Conservation (phyloP, 1,140 invertebrate species). For the silkworm (Bombyx mori) region ASM3026992v2 NC_085117.1:17609001-17609500, state of each 20-base stretch:
- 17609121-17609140: conserved; percentile 77
- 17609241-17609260: conserved; percentile 53
- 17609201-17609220: conserved; percentile 79
- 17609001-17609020: too few species aligned
- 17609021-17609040: neutral
- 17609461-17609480: too few species aligned
- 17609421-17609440: too few species aligned
- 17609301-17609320: too few species aligned
- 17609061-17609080: conserved; percentile 74
- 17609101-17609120: conserved; percentile 64
- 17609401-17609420: too few species aligned
- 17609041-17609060: conserved; percentile 52
- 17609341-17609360: too few species aligned
- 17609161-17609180: conserved; percentile 74
- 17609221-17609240: conserved; percentile 67
- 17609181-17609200: conserved; percentile 79
- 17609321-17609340: too few species aligned
- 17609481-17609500: too few species aligned
- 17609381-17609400: too few species aligned
- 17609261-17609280: conserved; percentile 20
- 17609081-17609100: conserved; percentile 77
- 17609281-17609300: too few species aligned
- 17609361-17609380: too few species aligned
- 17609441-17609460: too few species aligned
- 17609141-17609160: conserved; percentile 75